A percentile compares a stretch with the other conserved stretches of the same genome.
Evolutionary conservation across 2,888 invertebrate genomes (phyloP).

Genomic region (Tethea ocularis): DNA sequence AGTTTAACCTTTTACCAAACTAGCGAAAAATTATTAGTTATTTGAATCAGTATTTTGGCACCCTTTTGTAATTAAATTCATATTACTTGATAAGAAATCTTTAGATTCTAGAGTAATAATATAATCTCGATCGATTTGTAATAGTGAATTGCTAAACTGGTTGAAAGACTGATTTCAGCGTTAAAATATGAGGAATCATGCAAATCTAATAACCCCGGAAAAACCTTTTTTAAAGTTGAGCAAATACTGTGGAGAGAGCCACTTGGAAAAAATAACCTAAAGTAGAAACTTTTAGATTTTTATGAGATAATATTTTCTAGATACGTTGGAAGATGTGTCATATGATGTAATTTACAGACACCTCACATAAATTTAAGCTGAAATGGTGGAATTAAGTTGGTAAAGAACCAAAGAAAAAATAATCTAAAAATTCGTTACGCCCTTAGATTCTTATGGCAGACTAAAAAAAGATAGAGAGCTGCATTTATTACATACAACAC

Average conservation of each 20-base stretch:
- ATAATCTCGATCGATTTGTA: neutral
- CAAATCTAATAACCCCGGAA: neutral
- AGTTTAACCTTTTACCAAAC: conserved; percentile 2
- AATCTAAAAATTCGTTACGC: no score
- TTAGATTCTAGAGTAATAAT: no score
- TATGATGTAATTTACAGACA: no score
- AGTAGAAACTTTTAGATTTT: neutral
- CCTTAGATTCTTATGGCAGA: no score
- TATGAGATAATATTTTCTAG: neutral
- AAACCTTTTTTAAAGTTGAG: neutral
- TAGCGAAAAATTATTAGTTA: conserved; percentile 24
- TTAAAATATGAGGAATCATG: neutral
- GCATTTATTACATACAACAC: no score
- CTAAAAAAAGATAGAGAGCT: no score
- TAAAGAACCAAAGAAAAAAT: no score
- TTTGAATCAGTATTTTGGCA: conserved; percentile 29
- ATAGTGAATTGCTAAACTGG: neutral
- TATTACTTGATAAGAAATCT: conserved; percentile 24
- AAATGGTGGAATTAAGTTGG: no score
- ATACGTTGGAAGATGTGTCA: no score
- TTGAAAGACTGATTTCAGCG: neutral
- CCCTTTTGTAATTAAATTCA: conserved; percentile 30
- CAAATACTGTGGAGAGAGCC: neutral
- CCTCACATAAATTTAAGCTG: no score
- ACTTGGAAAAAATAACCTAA: conserved; percentile 3